phyloP scores from a whole-genome alignment of 2,113 vertebrate genomes.

The Anhinga anhinga region DNA sequence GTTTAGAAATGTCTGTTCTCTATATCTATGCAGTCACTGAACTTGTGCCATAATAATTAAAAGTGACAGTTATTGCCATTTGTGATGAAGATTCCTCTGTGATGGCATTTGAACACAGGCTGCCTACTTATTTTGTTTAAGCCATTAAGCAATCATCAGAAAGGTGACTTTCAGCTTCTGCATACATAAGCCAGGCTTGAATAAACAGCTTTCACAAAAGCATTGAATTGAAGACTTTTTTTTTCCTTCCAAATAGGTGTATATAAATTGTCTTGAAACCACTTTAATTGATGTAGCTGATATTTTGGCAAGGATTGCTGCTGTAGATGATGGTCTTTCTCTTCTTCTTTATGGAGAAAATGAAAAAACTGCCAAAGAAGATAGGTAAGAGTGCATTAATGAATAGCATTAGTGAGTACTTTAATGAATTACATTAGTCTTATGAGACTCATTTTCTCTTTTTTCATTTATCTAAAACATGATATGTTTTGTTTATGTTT shows the following conservation, averaged over 20 bases:
- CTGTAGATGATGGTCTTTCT: constrained; percentile 84
- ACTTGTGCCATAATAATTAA: not conserved
- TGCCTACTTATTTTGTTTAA: not conserved
- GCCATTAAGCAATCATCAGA: not conserved
- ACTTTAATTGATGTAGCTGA: constrained; percentile 86
- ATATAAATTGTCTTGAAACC: constrained; percentile 77
- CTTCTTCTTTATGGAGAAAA: constrained; percentile 87
- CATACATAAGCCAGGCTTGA: not conserved
- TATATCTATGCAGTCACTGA: not conserved
- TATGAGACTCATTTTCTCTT: not conserved
- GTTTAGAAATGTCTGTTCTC: not conserved
- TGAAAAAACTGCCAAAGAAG: constrained; percentile 54
- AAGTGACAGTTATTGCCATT: not conserved
- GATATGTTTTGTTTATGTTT: not conserved
- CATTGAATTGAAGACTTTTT: not conserved
- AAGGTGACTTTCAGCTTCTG: not conserved
- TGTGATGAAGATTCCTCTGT: not conserved
- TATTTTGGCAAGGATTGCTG: constrained; percentile 86
- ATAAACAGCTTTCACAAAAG: not conserved
- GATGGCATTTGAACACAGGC: not conserved
- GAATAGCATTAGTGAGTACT: not conserved
- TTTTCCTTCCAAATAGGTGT: constrained; percentile 62
- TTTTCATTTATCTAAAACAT: not conserved
- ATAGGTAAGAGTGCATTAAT: constrained; percentile 76
- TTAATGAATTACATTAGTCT: not conserved